These are phyloP conservation scores for Panthera uncia DNA, from an alignment of 2,113 vertebrate genomes.

Conservation along the genomic window DNA sequence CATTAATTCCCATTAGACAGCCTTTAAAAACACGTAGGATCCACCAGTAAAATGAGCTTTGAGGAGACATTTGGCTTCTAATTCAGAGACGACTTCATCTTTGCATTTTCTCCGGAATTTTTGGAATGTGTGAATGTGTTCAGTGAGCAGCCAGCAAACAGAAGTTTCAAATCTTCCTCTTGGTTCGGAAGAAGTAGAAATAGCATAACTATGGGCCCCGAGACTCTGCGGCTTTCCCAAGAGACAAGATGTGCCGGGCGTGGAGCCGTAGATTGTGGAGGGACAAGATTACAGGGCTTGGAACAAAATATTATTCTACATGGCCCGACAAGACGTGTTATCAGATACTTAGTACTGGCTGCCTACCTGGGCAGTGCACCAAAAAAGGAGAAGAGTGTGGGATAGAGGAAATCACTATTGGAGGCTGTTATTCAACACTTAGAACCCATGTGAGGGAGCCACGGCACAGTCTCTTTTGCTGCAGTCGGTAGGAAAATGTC, in stretches of 20 bases:
- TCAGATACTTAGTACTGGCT: slow-evolving; percentile 62
- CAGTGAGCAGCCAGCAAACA: slow-evolving; percentile 35
- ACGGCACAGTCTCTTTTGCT: background rate
- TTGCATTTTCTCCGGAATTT: slow-evolving; percentile 44
- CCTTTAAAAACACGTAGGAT: background rate
- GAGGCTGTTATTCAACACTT: slow-evolving; percentile 37
- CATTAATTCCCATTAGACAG: background rate
- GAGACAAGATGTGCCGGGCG: slow-evolving; percentile 63
- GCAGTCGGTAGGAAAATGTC: background rate
- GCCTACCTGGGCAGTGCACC: slow-evolving; percentile 65
- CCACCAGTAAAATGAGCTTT: background rate
- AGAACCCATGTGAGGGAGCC: background rate
- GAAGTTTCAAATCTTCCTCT: slow-evolving; percentile 47
- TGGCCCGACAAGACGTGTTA: slow-evolving; percentile 56
- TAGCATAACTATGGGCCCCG: slow-evolving; percentile 10
- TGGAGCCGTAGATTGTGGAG: slow-evolving; percentile 51
- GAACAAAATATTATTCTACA: slow-evolving; percentile 71
- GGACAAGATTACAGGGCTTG: slow-evolving; percentile 63
- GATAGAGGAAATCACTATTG: slow-evolving; percentile 30
- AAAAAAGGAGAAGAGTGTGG: slow-evolving; percentile 37
- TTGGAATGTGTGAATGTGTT: background rate
- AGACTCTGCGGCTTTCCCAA: slow-evolving; percentile 60
- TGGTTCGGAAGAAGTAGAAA: slow-evolving; percentile 66
- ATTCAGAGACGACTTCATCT: background rate
- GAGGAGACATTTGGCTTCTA: background rate